A percentile compares a stretch with the other conserved stretches of the same genome.
Evolutionary conservation across 1,140 invertebrate species (phyloP).

Genomic region (Dreissena polymorpha): DNA sequence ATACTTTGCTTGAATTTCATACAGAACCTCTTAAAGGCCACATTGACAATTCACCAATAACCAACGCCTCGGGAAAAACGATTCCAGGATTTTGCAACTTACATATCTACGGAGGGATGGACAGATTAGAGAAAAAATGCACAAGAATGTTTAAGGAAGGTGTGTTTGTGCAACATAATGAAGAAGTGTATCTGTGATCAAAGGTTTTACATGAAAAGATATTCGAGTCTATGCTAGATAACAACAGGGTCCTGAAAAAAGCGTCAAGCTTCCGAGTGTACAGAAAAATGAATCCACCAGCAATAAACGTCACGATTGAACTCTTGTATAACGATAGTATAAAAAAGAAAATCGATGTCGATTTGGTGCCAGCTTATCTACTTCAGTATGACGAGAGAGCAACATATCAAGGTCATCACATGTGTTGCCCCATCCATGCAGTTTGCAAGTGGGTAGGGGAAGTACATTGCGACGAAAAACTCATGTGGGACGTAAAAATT

Average conservation of each 20-base stretch:
- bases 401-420: background rate
- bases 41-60: background rate
- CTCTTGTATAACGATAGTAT: background rate
- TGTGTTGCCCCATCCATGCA: background rate
- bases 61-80: background rate
- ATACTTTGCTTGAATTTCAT: conserved; percentile 26
- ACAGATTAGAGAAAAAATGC: background rate
- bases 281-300: background rate
- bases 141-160: conserved; percentile 16
- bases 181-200: background rate
- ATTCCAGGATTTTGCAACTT: conserved; percentile 43
- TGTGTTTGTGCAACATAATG: conserved; percentile 5
- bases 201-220: conserved; percentile 23
- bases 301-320: background rate
- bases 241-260: background rate
- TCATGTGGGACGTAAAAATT: background rate
- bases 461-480: no score
- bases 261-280: background rate
- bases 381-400: background rate
- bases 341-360: background rate
- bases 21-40: conserved; percentile 13
- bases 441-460: conserved; percentile 3
- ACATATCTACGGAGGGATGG: background rate
- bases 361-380: background rate
- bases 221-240: conserved; percentile 39